Base-by-base conservation (phyloP, 1,140 invertebrate species). In the Ceratitis capitata region DNA sequence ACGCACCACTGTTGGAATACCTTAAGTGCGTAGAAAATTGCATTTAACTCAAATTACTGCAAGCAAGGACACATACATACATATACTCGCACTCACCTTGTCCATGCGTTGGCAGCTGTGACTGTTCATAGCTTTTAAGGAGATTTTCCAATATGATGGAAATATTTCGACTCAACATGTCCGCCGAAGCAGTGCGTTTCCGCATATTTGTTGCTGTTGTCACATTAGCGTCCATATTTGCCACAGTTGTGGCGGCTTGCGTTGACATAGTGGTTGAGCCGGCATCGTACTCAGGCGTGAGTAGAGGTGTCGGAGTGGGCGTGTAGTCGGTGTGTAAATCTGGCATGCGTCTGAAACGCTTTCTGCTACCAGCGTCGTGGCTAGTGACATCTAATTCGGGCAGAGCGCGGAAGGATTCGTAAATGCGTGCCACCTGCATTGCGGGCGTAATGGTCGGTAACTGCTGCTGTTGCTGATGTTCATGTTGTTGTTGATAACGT, bases 111-210 rank as follows among this genome's bases (percentile, higher is more conserved):
- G 97, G 97, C 69, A 98, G 92, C 85, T 98, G 96, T 14, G 96
- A 97, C 88, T 96, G 97, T 92, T 98, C 97, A 89, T 98, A 98
- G 88, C 97, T 96, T 89, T 97, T 96, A 74, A 98, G 92, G 7
- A 98, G 93, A 89, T 97, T 97, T 89, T 98, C 97, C 82, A 98
- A 92, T 1, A 98, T 94, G 88, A 95, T 93, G 0, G 96, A 96
- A 42, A 97, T 97, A 88, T 97, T 97, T 86, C 94, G 95, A 39
- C 95, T 96, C 0, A 96, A 94, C 29, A 95, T 93, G 85, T 96
- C 95, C 83, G 95, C 95, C 0, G 94, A 92, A 0, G 92, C 92
- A 23, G 93, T 94, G 78, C 95, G 93, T 84, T 93, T 93, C 23
- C 86, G 84, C 85, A 88, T 87, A 51, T 32, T 74, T n/a, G 45